These are phyloP conservation scores for Melanerpes aurifrons DNA, from an alignment of 2,113 vertebrate species.

Conservation along the genomic window DNA sequence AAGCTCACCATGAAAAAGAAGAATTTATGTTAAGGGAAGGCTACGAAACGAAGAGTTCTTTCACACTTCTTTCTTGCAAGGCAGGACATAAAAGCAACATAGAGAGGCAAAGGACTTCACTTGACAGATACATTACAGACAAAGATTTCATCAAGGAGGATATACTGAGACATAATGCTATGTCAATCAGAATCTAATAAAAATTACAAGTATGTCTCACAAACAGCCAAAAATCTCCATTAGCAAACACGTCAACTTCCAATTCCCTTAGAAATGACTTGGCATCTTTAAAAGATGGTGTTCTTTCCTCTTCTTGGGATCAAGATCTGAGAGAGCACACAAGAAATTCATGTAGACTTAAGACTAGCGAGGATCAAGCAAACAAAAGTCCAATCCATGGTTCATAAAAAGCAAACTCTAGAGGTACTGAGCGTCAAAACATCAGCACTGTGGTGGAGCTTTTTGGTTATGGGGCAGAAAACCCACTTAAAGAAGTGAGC, in stretches of 20 bases:
- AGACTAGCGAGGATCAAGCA: neutral
- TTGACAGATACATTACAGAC: neutral
- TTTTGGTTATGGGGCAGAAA: neutral
- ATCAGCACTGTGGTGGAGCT: neutral
- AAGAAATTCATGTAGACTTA: neutral
- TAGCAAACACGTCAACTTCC: neutral
- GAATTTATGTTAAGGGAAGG: slow-evolving; percentile 26
- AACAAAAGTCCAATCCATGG: neutral
- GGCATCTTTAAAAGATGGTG: neutral
- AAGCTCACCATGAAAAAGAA: slow-evolving; percentile 22
- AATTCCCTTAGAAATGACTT: neutral
- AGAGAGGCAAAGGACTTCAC: neutral
- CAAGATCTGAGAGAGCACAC: neutral
- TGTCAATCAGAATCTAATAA: neutral
- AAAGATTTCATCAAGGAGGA: neutral
- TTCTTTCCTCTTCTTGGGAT: neutral
- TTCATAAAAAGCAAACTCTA: neutral
- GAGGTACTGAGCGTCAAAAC: neutral
- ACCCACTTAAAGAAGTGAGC: neutral
- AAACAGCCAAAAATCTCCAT: neutral
- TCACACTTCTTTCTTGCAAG: neutral
- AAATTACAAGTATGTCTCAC: neutral
- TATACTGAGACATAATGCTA: neutral
- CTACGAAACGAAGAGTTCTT: slow-evolving; percentile 47
- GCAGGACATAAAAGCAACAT: slow-evolving; percentile 19